A percentile compares a stretch with the other conserved stretches of the same genome.
These are phyloP conservation scores for Callopanchax toddi DNA, from an alignment of 2,113 vertebrate species.

Conservation along the genomic window DNA sequence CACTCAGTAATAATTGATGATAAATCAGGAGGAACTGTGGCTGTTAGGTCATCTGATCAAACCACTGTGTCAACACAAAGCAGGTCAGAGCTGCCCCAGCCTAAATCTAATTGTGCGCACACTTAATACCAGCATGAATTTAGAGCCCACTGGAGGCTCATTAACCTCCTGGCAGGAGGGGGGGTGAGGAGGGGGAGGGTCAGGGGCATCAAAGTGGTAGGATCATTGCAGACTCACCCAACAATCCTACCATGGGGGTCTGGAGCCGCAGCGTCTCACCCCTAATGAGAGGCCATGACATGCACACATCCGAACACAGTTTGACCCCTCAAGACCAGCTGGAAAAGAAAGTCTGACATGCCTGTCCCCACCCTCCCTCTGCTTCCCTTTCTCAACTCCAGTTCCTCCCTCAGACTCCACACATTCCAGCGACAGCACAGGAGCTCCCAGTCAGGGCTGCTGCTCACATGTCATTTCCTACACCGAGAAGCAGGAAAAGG, in stretches of 20 bases:
- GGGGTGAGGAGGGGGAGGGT: slow-evolving; percentile 42
- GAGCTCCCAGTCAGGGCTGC: slow-evolving; percentile 36
- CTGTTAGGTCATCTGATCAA: slow-evolving; percentile 22
- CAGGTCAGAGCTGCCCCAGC: slow-evolving; percentile 15
- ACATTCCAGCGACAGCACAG: slow-evolving; percentile 64
- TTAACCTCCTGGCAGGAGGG: slow-evolving; percentile 71
- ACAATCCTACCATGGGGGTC: slow-evolving; percentile 77
- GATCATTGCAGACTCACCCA: slow-evolving; percentile 72
- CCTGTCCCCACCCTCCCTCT: slow-evolving; percentile 15
- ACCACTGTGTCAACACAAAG: slow-evolving; percentile 6
- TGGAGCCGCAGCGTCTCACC: slow-evolving; percentile 80
- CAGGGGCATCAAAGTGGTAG: slow-evolving; percentile 79
- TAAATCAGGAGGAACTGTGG: neutral
- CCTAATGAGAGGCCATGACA: slow-evolving; percentile 79
- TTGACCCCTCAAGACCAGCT: slow-evolving; percentile 73
- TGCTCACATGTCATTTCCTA: slow-evolving; percentile 9
- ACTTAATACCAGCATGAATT: slow-evolving; percentile 44
- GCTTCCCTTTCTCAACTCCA: slow-evolving; percentile 24
- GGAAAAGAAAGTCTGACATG: slow-evolving; percentile 71
- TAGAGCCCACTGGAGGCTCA: slow-evolving; percentile 71
- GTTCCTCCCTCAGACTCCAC: no score
- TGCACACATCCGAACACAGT: slow-evolving; percentile 64
- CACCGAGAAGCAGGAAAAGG: neutral
- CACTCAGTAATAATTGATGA: slow-evolving; percentile 21
- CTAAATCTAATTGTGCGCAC: slow-evolving; percentile 25